These are phyloP conservation scores for Peromyscus aztecus DNA, from an alignment of 2,797 vertebrate species.

Conservation along the genomic window DNA sequence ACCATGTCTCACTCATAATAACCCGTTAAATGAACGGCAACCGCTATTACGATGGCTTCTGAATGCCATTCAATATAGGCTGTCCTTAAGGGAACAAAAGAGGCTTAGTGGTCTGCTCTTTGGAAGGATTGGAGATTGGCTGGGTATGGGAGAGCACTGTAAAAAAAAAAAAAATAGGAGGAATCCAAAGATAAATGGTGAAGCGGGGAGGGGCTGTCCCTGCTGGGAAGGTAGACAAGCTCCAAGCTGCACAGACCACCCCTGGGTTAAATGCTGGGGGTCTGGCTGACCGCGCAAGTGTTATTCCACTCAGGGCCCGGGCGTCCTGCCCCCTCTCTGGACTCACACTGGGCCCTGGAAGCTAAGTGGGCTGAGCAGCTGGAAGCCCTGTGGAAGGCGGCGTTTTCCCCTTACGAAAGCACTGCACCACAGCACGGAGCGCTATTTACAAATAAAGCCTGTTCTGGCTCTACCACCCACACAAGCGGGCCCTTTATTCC, in stretches of 20 bases:
- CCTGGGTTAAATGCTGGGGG: not conserved
- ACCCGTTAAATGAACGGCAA: slow-evolving; percentile 50
- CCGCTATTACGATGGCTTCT: slow-evolving; percentile 20
- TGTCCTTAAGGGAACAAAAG: slow-evolving; percentile 65
- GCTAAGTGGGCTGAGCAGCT: slow-evolving; percentile 26
- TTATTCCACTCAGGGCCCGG: not conserved
- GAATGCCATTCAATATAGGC: slow-evolving; percentile 22
- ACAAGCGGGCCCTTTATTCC: slow-evolving; percentile 75
- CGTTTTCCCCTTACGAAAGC: not conserved
- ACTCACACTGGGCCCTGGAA: not conserved
- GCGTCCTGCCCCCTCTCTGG: not conserved
- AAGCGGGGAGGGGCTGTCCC: not conserved
- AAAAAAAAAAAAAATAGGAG: not conserved
- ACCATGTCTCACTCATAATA: slow-evolving; percentile 45
- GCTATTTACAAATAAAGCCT: slow-evolving; percentile 78
- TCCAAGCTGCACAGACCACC: not conserved
- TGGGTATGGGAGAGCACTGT: not conserved
- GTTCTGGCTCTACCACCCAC: slow-evolving; percentile 74
- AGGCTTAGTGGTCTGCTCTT: not conserved
- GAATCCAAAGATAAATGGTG: not conserved
- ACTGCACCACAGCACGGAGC: slow-evolving; percentile 1
- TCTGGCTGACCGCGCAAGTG: not conserved
- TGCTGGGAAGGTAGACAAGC: not conserved
- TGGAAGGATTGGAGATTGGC: not conserved
- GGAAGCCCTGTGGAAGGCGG: not conserved